phyloP scores from a whole-genome alignment of 2,797 vertebrate species.

The Pangasius sanitwongsei region DNA sequence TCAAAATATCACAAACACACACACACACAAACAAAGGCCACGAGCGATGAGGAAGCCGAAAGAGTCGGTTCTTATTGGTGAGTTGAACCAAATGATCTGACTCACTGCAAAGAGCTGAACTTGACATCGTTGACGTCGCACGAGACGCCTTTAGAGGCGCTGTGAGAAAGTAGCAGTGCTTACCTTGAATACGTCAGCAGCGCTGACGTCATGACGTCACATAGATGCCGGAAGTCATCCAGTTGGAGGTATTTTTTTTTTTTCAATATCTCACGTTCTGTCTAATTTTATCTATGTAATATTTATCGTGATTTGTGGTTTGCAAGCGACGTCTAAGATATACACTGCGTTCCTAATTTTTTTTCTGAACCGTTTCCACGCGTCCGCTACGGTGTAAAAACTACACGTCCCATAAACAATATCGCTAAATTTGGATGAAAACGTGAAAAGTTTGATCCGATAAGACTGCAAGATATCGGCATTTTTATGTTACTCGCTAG shows the following conservation, averaged over 20 bases:
- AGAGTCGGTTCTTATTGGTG: neutral
- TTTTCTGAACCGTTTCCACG: constrained; percentile 73
- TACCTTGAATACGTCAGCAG: no score
- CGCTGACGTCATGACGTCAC: neutral
- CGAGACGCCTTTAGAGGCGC: neutral
- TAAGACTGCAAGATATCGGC: neutral
- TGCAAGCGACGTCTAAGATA: neutral
- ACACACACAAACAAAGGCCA: neutral
- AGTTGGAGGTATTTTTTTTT: neutral
- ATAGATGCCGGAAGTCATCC: neutral
- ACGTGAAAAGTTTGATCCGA: neutral
- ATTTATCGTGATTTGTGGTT: constrained; percentile 42
- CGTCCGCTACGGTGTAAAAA: constrained; percentile 56
- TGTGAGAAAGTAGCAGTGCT: neutral
- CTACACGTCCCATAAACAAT: constrained; percentile 20
- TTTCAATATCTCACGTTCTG: neutral
- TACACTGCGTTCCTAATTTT: constrained; percentile 18
- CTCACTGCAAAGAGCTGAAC: neutral
- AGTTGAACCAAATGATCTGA: neutral
- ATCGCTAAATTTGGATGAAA: no score
- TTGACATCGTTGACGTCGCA: neutral
- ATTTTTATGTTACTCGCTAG: neutral
- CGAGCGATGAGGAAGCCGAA: neutral
- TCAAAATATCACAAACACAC: neutral
- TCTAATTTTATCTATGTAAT: neutral